Conservation (phyloP, 2,888 invertebrate species). For the Eubasilissa splendida region DNA sequence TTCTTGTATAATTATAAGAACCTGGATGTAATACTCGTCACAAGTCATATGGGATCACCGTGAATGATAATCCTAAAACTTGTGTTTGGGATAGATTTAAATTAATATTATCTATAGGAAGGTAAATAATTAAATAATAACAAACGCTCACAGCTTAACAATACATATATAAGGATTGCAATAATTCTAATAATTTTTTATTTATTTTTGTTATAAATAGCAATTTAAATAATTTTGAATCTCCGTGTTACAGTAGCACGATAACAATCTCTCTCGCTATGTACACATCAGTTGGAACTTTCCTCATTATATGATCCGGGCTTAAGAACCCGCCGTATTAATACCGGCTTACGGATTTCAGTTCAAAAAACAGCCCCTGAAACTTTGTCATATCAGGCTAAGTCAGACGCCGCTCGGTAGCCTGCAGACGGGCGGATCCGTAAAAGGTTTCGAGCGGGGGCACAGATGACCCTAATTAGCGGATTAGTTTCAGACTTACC, state of each 20-base stretch:
- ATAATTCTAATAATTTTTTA: too few species aligned
- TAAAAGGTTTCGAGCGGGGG: not conserved
- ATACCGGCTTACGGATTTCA: not conserved
- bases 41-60: too few species aligned
- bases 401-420: not conserved
- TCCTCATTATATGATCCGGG: slow-evolving; percentile 2
- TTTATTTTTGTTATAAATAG: too few species aligned
- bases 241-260: not conserved
- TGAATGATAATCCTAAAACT: too few species aligned
- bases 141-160: too few species aligned
- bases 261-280: slow-evolving; percentile 11
- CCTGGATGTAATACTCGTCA: too few species aligned
- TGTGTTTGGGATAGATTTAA: too few species aligned
- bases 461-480: not conserved
- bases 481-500: not conserved
- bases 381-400: not conserved
- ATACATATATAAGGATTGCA: too few species aligned
- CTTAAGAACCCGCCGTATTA: slow-evolving; percentile 9
- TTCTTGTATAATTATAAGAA: too few species aligned
- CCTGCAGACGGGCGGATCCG: not conserved
- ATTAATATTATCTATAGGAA: too few species aligned
- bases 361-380: slow-evolving; percentile 9
- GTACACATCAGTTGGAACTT: slow-evolving; percentile 27
- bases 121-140: too few species aligned
- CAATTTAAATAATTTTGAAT: too few species aligned